These are phyloP conservation scores for Lasioglossum zephyrum DNA, from an alignment of 2,888 invertebrate species.

Conservation along the genomic window DNA sequence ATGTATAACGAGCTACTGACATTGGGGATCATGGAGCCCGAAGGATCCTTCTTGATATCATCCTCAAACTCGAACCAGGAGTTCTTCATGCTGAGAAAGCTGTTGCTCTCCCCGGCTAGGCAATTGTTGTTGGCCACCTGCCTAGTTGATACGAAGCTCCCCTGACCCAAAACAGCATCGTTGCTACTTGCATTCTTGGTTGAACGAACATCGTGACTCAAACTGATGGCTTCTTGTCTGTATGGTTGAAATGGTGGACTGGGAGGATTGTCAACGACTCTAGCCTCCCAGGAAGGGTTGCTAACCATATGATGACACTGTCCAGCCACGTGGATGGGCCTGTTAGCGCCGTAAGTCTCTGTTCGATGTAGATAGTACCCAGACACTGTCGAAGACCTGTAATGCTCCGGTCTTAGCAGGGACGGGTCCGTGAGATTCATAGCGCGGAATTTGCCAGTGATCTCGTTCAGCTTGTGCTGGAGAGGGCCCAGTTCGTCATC, in stretches of 20 bases:
- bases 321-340: background rate
- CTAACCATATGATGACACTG: background rate
- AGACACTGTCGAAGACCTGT: conserved; percentile 30
- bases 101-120: background rate
- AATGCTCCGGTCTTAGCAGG: background rate
- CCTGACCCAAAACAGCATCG: background rate
- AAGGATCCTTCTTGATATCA: background rate
- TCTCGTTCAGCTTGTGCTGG: conserved; percentile 68
- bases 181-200: background rate
- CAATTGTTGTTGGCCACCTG: conserved; percentile 19
- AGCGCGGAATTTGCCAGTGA: conserved; percentile 67
- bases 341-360: conserved; percentile 22
- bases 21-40: conserved; percentile 9
- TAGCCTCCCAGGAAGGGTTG: background rate
- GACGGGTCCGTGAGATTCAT: conserved; percentile 56
- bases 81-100: background rate
- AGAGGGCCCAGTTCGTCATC: conserved; percentile 72
- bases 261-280: background rate
- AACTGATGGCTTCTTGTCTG: background rate
- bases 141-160: background rate
- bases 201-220: background rate
- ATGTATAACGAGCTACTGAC: conserved; percentile 41
- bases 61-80: background rate
- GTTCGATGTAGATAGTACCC: conserved; percentile 26
- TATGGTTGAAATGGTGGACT: background rate